A percentile compares a stretch with the other conserved stretches of the same genome.
Evolutionary conservation across 1,140 invertebrate genomes (phyloP).

Genomic region (Trinorchestia longiramus): DNA sequence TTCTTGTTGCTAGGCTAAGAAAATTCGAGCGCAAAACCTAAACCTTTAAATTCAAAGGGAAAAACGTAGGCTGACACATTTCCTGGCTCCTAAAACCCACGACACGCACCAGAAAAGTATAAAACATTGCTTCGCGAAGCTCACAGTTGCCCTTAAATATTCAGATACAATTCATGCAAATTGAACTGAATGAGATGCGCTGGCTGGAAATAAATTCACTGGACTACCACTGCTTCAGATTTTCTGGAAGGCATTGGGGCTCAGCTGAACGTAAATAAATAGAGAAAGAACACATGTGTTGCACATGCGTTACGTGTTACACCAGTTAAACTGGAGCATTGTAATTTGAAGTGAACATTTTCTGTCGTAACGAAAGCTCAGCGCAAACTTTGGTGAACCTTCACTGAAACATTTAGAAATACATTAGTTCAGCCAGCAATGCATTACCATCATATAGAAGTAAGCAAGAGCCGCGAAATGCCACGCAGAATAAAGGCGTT

Average conservation of each 20-base stretch:
- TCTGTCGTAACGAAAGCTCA: background rate
- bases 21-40: background rate
- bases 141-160: background rate
- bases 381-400: background rate
- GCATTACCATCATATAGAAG: background rate
- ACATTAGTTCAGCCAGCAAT: background rate
- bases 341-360: background rate
- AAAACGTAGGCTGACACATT: background rate
- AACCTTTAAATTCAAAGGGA: background rate
- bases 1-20: background rate
- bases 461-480: background rate
- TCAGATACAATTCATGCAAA: conserved; percentile 9
- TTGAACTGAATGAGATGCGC: background rate
- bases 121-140: background rate
- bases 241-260: background rate
- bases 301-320: background rate
- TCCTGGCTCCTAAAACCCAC: background rate
- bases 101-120: background rate
- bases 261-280: background rate
- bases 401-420: background rate
- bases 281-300: background rate
- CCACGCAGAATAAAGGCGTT: background rate
- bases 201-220: background rate
- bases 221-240: background rate
- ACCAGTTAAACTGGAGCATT: background rate